Evolutionary conservation across 2,888 invertebrate genomes (phyloP).

Genomic region (Dicycla oo): DNA sequence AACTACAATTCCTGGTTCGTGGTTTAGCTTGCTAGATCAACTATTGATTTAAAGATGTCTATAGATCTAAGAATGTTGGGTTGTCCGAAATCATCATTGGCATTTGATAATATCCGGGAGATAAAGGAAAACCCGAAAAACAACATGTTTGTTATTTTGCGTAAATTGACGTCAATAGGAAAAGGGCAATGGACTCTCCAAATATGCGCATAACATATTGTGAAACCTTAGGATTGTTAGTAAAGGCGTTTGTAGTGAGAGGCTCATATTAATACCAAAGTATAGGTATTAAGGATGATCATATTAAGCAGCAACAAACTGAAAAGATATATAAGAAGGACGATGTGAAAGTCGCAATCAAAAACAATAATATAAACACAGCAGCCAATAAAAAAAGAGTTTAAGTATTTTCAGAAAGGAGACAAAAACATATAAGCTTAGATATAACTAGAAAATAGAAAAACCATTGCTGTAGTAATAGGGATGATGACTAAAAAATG

Average conservation of each 20-base stretch:
- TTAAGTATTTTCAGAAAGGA: background rate
- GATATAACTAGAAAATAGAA: background rate
- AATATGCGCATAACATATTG: conserved; percentile 54
- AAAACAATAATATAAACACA: background rate
- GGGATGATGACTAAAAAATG: too few species aligned
- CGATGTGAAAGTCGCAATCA: background rate
- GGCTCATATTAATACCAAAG: conserved; percentile 16
- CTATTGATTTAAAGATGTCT: background rate
- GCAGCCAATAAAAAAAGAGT: background rate
- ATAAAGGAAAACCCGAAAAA: conserved; percentile 26
- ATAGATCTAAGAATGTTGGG: background rate
- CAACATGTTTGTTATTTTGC: conserved; percentile 23
- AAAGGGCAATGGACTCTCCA: conserved; percentile 49
- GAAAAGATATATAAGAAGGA: background rate
- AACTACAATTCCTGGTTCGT: conserved; percentile 15
- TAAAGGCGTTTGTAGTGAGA: conserved; percentile 13
- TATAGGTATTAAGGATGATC: background rate
- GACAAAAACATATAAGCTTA: background rate
- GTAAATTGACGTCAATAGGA: conserved; percentile 16
- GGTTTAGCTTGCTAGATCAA: conserved; percentile 5
- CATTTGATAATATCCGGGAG: conserved; percentile 21
- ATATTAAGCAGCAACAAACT: background rate
- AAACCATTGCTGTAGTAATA: background rate
- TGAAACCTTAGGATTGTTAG: conserved; percentile 13
- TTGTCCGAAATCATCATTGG: background rate